Percentiles rank a stretch among this genome's conserved stretches.
Conservation (phyloP, 2,888 invertebrate species). For the Stramonita haemastoma region DNA sequence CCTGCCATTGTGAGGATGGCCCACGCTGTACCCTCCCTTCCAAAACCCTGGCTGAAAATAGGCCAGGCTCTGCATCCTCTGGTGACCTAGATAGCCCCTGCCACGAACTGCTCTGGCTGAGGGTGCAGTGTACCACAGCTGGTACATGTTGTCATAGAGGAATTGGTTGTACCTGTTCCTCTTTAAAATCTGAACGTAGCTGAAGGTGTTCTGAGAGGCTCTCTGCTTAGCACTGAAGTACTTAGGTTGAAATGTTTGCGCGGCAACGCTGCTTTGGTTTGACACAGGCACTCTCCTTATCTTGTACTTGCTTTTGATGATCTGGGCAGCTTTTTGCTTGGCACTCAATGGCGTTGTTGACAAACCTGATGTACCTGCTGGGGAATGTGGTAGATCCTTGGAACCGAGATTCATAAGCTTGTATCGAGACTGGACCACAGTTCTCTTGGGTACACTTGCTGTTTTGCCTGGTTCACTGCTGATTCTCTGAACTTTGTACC, state of each 20-base stretch:
- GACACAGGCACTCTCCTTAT: slow-evolving; percentile 42
- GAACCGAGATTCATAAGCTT: slow-evolving; percentile 13
- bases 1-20: not conserved
- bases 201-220: not conserved
- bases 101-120: not conserved
- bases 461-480: not conserved
- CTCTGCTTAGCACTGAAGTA: not conserved
- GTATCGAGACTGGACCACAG: slow-evolving; percentile 4
- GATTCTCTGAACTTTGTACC: slow-evolving; percentile 26
- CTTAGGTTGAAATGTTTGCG: not conserved
- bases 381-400: not conserved
- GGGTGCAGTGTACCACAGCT: not conserved
- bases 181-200: not conserved
- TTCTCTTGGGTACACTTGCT: not conserved
- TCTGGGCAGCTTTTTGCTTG: slow-evolving; percentile 49
- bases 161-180: not conserved
- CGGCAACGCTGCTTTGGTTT: not conserved
- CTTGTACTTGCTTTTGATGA: slow-evolving; percentile 54
- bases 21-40: not conserved
- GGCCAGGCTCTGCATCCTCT: not conserved
- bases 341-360: not conserved
- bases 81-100: not conserved
- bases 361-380: not conserved
- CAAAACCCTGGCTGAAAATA: not conserved
- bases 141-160: not conserved